These are phyloP conservation scores for Lepus americanus DNA, from an alignment of 2,113 vertebrate species.

Conservation along the genomic window DNA sequence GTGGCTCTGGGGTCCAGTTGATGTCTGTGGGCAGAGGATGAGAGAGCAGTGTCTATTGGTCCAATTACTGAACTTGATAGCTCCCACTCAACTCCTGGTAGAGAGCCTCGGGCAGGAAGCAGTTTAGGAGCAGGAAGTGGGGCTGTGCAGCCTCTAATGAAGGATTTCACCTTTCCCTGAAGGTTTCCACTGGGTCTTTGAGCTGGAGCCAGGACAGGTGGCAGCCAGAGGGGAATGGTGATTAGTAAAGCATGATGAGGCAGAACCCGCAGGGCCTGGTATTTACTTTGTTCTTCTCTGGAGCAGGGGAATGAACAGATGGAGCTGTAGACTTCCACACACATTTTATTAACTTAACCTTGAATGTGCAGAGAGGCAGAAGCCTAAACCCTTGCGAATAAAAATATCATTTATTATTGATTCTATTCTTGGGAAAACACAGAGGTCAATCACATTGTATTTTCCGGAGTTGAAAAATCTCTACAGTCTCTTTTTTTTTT, in stretches of 20 bases:
- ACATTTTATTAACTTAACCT: conserved; percentile 62
- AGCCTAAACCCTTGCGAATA: neutral
- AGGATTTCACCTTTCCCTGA: conserved; percentile 59
- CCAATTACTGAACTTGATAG: neutral
- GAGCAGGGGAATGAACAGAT: conserved; percentile 65
- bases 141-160: neutral
- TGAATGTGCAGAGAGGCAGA: conserved; percentile 71
- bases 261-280: neutral
- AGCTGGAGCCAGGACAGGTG: conserved; percentile 75
- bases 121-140: neutral
- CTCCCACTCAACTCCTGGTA: neutral
- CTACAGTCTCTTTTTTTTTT: neutral
- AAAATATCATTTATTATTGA: neutral
- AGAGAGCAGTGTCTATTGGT: neutral
- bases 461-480: neutral
- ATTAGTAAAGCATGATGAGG: conserved; percentile 48
- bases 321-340: conserved; percentile 35
- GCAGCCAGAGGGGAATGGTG: conserved; percentile 36
- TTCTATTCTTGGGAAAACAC: neutral
- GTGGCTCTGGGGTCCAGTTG: neutral
- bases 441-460: neutral
- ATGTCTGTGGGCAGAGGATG: neutral
- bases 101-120: neutral
- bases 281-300: conserved; percentile 43
- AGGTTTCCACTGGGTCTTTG: conserved; percentile 40